These are phyloP conservation scores for Botia almorhae DNA, from an alignment of 2,797 vertebrate genomes.

Conservation along the genomic window DNA sequence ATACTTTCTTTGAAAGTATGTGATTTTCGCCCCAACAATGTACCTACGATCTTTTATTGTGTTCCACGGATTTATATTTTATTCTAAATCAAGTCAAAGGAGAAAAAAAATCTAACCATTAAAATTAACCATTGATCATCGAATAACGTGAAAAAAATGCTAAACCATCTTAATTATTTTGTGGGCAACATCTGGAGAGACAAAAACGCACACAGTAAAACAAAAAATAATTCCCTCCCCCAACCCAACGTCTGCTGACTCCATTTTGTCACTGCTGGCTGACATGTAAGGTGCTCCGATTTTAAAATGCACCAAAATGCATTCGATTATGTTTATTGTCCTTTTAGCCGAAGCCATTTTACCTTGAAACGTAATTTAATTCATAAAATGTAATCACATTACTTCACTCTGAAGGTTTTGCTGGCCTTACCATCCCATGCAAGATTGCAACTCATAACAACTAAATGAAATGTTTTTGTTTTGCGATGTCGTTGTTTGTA, in stretches of 20 bases:
- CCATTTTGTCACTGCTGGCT: constrained; percentile 49
- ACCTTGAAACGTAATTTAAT: constrained; percentile 58
- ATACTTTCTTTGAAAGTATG: not conserved
- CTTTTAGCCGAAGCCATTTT: constrained; percentile 47
- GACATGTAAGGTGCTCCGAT: constrained; percentile 52
- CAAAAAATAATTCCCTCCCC: constrained; percentile 16
- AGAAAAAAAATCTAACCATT: not conserved
- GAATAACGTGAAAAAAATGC: not conserved
- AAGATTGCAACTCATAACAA: not conserved
- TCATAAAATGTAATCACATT: constrained; percentile 55
- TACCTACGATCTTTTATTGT: too few species aligned
- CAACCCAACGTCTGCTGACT: constrained; percentile 59
- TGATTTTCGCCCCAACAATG: not conserved
- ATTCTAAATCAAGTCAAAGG: too few species aligned
- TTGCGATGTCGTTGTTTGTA: not conserved
- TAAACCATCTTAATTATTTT: not conserved
- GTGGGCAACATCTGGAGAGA: constrained; percentile 8
- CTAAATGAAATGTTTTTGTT: not conserved
- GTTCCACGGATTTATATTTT: too few species aligned
- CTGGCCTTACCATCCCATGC: not conserved
- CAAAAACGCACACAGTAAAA: constrained; percentile 21
- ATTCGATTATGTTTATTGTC: constrained; percentile 41
- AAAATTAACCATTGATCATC: not conserved
- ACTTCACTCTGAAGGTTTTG: constrained; percentile 59
- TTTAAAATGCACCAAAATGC: constrained; percentile 48